phyloP scores from a whole-genome alignment of 2,888 invertebrate genomes.

The Cacoxenus indagator region DNA sequence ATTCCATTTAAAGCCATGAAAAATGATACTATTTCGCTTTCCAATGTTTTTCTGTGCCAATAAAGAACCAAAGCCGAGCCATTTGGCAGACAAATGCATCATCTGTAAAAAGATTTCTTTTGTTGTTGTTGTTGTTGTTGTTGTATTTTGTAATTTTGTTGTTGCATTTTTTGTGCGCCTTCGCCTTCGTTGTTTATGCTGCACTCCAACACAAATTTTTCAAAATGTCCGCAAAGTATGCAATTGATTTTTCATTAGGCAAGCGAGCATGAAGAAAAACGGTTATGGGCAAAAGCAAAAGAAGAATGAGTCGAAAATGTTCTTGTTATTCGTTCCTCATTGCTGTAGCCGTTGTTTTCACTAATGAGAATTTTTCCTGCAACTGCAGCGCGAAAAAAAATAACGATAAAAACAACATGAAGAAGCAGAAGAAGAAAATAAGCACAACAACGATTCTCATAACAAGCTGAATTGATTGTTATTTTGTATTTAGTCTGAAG shows the following conservation, averaged over 20 bases:
- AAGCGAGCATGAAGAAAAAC: not conserved
- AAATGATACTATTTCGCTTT: too few species aligned
- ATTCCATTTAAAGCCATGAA: too few species aligned
- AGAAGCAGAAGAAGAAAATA: not conserved
- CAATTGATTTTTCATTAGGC: slow-evolving; percentile 27
- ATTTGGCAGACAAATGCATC: slow-evolving; percentile 15
- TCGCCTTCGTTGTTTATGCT: not conserved
- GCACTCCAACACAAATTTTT: slow-evolving; percentile 15
- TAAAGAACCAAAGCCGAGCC: not conserved
- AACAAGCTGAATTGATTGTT: slow-evolving; percentile 11
- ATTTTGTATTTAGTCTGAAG: slow-evolving; percentile 11
- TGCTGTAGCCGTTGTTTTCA: not conserved
- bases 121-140: not conserved
- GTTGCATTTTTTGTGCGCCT: not conserved
- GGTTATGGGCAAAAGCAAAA: not conserved
- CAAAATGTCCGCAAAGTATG: slow-evolving; percentile 28
- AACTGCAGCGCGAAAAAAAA: not conserved
- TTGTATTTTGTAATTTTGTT: not conserved
- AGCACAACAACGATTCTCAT: not conserved
- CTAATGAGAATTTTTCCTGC: slow-evolving; percentile 11
- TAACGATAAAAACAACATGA: not conserved
- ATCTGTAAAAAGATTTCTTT: slow-evolving; percentile 15
- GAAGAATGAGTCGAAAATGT: slow-evolving; percentile 1
- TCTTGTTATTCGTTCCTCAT: slow-evolving; percentile 1
- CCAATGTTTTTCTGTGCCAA: not conserved